Conservation (phyloP, 2,888 invertebrate species). For the Lithophane leautieri region DNA sequence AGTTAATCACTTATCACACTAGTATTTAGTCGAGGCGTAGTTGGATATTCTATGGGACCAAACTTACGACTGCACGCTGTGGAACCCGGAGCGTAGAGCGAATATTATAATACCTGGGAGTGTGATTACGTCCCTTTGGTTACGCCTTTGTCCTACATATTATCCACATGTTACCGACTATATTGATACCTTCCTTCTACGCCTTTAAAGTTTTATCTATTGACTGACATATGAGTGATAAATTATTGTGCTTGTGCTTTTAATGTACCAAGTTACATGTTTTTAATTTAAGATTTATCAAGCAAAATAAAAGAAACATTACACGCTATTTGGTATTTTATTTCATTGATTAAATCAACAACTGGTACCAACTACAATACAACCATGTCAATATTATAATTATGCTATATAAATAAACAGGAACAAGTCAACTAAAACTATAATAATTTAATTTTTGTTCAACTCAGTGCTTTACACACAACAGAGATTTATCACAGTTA, state of each 20-base stretch:
- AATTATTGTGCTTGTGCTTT: conserved; percentile 89
- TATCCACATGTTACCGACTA: conserved; percentile 70
- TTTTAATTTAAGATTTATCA: conserved; percentile 84
- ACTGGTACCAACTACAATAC: conserved; percentile 14
- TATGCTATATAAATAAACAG: conserved; percentile 17
- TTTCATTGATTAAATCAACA: conserved; percentile 37
- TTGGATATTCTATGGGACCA: conserved; percentile 86
- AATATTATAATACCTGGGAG: conserved; percentile 75
- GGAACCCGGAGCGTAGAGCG: conserved; percentile 77
- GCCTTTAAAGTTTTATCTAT: conserved; percentile 84
- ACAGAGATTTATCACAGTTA: conserved; percentile 46
- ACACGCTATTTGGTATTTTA: conserved; percentile 79
- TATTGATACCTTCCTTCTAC: conserved; percentile 85
- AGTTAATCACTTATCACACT: conserved; percentile 70
- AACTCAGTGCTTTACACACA: background rate
- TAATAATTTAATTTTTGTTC: conserved; percentile 8
- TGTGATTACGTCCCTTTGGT: conserved; percentile 84
- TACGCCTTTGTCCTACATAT: conserved; percentile 82
- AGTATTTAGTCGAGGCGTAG: conserved; percentile 82
- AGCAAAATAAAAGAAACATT: conserved; percentile 85
- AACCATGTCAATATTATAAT: conserved; percentile 13
- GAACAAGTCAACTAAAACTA: background rate
- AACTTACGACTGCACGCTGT: conserved; percentile 77
- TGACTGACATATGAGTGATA: conserved; percentile 89
- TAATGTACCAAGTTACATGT: conserved; percentile 87